Conservation (phyloP, 2,113 vertebrate genomes). For the Desmodus rotundus region DNA sequence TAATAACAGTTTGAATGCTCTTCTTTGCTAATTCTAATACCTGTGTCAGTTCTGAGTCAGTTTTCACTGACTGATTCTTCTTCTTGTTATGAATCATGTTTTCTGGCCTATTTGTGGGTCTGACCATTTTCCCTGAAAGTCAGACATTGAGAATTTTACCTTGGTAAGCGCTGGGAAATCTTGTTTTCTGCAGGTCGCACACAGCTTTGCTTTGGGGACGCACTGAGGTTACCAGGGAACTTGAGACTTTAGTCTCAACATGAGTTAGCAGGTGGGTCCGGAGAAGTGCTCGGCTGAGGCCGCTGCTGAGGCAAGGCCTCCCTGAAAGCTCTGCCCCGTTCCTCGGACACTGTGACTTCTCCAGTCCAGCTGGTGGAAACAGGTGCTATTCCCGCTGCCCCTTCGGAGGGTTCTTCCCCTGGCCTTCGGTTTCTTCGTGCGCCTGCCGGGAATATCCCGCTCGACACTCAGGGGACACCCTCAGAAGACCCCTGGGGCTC, state of each 20-base stretch:
- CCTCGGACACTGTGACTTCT: neutral
- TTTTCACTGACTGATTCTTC: neutral
- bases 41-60: neutral
- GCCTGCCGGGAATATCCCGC: neutral
- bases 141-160: neutral
- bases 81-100: neutral
- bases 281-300: neutral
- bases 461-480: neutral
- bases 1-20: neutral
- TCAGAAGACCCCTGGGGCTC: neutral
- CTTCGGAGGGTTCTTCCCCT: neutral
- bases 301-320: neutral
- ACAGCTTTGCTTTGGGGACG: neutral
- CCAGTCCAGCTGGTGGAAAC: neutral
- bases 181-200: neutral
- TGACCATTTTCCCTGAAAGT: neutral
- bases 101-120: neutral
- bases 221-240: neutral
- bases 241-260: neutral
- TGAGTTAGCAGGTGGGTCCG: neutral
- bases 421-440: neutral
- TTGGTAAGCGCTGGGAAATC: neutral
- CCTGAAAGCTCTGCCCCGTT: neutral
- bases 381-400: neutral
- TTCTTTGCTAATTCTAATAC: neutral